A percentile compares a stretch with the other conserved stretches of the same genome.
Conservation (phyloP, 2,113 vertebrate genomes). For the Numida meleagris region DNA sequence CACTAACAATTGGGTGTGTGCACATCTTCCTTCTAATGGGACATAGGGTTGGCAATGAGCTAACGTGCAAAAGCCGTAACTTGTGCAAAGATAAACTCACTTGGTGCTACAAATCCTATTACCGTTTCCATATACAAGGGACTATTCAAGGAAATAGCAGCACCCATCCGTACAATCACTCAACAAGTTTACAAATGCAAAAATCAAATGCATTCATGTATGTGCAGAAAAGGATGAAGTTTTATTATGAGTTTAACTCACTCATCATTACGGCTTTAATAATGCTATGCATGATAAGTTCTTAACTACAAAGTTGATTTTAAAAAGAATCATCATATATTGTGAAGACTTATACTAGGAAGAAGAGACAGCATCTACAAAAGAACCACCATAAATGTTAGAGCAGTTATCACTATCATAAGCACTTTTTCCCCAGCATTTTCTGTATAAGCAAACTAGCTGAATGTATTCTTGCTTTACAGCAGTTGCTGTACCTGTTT, state of each 20-base stretch:
- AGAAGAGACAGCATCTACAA: background rate
- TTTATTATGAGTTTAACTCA: background rate
- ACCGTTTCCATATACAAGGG: background rate
- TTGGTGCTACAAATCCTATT: background rate
- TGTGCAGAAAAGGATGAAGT: background rate
- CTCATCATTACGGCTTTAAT: background rate
- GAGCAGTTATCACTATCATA: background rate
- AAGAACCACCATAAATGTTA: background rate
- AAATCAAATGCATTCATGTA: background rate
- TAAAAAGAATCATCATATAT: background rate
- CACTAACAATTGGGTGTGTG: accelerated
- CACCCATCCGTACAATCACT: background rate
- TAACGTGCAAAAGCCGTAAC: background rate
- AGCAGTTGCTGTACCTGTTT: background rate
- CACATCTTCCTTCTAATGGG: background rate
- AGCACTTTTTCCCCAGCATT: background rate
- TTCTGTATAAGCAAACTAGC: background rate
- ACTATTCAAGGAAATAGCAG: background rate
- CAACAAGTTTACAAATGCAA: background rate
- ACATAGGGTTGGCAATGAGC: background rate
- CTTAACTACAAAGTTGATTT: background rate
- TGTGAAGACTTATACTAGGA: background rate
- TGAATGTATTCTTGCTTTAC: background rate
- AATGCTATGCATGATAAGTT: background rate
- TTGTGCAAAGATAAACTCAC: background rate